A percentile compares a stretch with the other conserved stretches of the same genome.
Evolutionary conservation across 2,888 invertebrate species (phyloP).

Genomic region (Gnatocerus cornutus): DNA sequence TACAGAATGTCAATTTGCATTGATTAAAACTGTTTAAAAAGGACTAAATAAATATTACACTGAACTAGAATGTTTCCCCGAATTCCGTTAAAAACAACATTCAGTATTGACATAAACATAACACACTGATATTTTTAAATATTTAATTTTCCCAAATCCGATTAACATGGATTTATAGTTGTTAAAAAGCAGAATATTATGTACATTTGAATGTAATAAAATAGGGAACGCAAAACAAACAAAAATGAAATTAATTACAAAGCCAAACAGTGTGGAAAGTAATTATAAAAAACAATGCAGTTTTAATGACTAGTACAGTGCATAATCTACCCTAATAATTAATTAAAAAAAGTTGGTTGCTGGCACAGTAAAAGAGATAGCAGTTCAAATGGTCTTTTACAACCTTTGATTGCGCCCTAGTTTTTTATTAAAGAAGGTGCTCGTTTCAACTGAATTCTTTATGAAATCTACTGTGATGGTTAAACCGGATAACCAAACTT

Average conservation of each 20-base stretch:
- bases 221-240: too few relatives aligned
- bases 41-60: background rate
- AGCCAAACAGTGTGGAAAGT: too few relatives aligned
- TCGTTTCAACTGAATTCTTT: slow-evolving; percentile 25
- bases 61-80: background rate
- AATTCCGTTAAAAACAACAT: background rate
- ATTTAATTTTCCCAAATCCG: background rate
- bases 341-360: background rate
- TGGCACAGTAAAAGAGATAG: slow-evolving; percentile 1
- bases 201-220: too few relatives aligned
- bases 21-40: slow-evolving; percentile 3
- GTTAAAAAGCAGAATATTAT: too few relatives aligned
- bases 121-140: background rate
- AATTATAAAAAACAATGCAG: too few relatives aligned
- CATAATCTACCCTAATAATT: background rate
- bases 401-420: slow-evolving; percentile 5
- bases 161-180: too few relatives aligned
- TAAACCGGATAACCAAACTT: slow-evolving; percentile 30
- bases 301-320: background rate
- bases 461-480: slow-evolving; percentile 27
- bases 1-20: too few relatives aligned
- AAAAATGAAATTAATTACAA: too few relatives aligned
- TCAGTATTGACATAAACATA: background rate
- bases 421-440: slow-evolving; percentile 25
- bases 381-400: slow-evolving; percentile 8